Base-by-base conservation (phyloP, 2,797 vertebrate species). In the Threskiornis aethiopicus region DNA sequence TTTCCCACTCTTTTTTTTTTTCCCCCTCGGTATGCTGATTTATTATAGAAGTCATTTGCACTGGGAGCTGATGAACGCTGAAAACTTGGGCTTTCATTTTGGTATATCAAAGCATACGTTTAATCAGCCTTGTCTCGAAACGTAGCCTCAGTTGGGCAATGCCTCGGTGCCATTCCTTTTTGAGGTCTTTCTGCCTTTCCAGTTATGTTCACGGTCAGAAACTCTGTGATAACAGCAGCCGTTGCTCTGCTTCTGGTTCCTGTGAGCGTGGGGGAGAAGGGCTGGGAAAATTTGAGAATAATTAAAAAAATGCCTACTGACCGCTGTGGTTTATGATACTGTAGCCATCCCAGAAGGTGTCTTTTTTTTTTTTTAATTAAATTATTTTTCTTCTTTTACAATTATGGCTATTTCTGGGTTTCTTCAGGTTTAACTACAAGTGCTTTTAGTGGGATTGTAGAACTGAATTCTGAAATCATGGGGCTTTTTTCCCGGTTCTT, bases 291-390 rank as follows among this genome's bases (percentile, higher is more conserved):
- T 44, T 35, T 80, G 31, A 59, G 51, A 42, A 37, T 46, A 12
- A 41, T 80, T 70, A 10, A n/a, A 28, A 26, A 16, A 62, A 16
- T 13, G 28, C 31, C 2, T 22, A 15, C 10, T 37, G 84, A 37
- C 28, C 0, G 0, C 31, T 44, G 51, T 62, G 51, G 15, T 49
- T 90, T 67, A 13, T 1, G 3, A 15, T 64, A 5, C 17, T 29
- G 2, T 64, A 20, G 73, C 52, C 1, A 0, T 88, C 67, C 64
- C 59, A 66, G 35, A 65, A 90, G 35, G 12, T 13, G 14, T 33
- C 13, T n/a, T 24, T 35, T 31, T 22, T 33, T 71, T 47, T 28
- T 49, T 22, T 39, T 26, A 37, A 7, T n/a, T 22, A 6, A 10
- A 35, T 57, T 31, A 25, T n/a, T 73, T 85, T 78, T 64, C 15